These are phyloP conservation scores for Hemichromis elongatus DNA, from an alignment of 2,113 vertebrate species.

Conservation along the genomic window DNA sequence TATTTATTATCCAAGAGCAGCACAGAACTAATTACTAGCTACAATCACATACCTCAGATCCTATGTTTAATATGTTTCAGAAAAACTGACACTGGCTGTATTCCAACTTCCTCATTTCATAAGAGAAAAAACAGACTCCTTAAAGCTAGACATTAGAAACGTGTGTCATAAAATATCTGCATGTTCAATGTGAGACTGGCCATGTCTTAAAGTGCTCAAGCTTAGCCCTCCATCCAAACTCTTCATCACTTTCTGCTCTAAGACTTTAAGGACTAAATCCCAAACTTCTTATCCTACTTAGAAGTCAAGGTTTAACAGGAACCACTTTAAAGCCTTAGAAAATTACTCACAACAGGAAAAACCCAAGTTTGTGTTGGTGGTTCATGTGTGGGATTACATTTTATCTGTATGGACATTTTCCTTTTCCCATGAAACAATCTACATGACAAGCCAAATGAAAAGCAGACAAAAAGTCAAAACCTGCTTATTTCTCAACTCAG, in stretches of 20 bases:
- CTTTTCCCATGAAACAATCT: background rate
- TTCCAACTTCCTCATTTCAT: background rate
- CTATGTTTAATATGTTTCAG: background rate
- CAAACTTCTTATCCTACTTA: slow-evolving; percentile 46
- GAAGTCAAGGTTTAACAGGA: slow-evolving; percentile 25
- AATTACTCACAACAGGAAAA: slow-evolving; percentile 25
- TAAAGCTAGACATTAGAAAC: background rate
- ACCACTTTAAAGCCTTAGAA: slow-evolving; percentile 16
- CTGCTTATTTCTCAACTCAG: background rate
- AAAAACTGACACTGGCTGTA: background rate
- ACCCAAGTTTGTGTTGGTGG: background rate
- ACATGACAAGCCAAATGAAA: background rate
- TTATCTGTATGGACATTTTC: background rate
- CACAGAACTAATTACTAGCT: background rate
- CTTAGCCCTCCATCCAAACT: background rate
- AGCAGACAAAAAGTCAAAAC: background rate
- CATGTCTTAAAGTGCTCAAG: background rate
- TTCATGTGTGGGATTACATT: background rate
- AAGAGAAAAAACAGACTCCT: background rate
- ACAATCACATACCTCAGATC: background rate
- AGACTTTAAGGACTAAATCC: slow-evolving; percentile 14
- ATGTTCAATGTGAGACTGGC: background rate
- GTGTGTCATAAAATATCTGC: background rate
- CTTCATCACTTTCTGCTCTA: background rate
- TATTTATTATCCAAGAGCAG: rapidly evolving